Evolutionary conservation across 1,140 invertebrate species (phyloP), one percentile per base, ranked within the genome.

Genomic region (Leptinotarsa texana): DNA sequence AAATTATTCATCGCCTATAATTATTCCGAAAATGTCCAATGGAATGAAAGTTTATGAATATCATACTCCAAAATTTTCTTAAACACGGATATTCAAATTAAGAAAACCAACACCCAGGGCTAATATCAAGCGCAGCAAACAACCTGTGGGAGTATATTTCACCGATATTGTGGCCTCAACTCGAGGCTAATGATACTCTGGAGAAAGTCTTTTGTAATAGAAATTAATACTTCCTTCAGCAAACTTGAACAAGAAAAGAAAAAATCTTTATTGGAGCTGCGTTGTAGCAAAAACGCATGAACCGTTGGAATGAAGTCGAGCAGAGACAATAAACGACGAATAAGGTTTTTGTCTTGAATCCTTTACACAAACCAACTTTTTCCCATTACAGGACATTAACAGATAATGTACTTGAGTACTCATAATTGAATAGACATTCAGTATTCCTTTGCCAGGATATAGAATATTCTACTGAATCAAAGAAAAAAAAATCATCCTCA

Each of bases 141-240:
- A 57, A 15, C 51, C 51, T 18, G 51, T 57, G 51, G 51, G 51
- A 57, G 51, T 18, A 57, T 15, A 57, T 57, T 17, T 57, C 51
- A 57, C 15, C 15, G 51, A n/a, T 57, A 57, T 57, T 57, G 51
- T 57, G 51, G 51, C 51, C 13, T n/a, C 13, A 57, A 57, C 51
- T 57, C 51, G 15, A 17, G 51, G 51, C 51, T 57, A 57, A 57
- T 57, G 51, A 57, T 57, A 57, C 51, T 18, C 51, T 57, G 4
- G 51, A 57, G 51, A 18, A 57, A 57, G 51, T 57, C 51, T 57
- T 57, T 57, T 57, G 51, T 57, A 15, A 57, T 57, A 57, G 51
- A 57, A 57, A 57, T 57, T 57, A 57, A 57, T 57, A 57, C 51
- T 18, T 18, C n/a, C 51, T 42, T 18, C 15, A 57, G 51, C n/a